Conservation (phyloP, 2,113 vertebrate species). For the Psettodes erumei region DNA sequence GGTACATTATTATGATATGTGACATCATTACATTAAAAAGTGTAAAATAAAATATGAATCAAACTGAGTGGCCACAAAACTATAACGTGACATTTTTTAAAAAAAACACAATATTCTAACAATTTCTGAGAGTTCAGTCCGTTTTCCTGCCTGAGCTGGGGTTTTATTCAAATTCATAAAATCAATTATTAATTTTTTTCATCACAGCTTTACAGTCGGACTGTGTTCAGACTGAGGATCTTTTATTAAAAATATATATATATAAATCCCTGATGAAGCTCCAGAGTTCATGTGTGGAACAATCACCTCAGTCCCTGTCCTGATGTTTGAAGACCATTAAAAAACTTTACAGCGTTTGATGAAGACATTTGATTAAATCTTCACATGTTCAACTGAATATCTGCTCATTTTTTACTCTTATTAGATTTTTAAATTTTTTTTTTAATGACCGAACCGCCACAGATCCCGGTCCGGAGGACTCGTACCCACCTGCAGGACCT, state of each 20-base stretch:
- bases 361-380: constrained; percentile 20
- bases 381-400: constrained; percentile 35
- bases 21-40: background rate
- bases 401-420: background rate
- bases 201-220: background rate
- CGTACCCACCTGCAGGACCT: constrained; percentile 82
- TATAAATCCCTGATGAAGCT: constrained; percentile 11
- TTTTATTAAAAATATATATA: too few species aligned
- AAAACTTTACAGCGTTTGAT: too few species aligned
- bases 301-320: too few species aligned
- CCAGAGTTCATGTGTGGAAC: constrained; percentile 3
- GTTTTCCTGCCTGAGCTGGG: background rate
- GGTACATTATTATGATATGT: too few species aligned
- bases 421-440: background rate
- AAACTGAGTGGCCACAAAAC: constrained; percentile 19
- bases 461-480: too few species aligned
- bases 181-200: constrained; percentile 42
- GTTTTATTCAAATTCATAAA: constrained; percentile 3
- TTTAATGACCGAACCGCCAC: background rate
- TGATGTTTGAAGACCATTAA: too few species aligned
- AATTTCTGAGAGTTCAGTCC: background rate
- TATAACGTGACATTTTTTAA: constrained; percentile 48
- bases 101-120: too few species aligned
- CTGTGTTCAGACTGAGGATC: background rate
- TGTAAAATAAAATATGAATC: background rate